Base-by-base conservation (phyloP, 2,113 vertebrate species). In the Siniperca knerii region DNA sequence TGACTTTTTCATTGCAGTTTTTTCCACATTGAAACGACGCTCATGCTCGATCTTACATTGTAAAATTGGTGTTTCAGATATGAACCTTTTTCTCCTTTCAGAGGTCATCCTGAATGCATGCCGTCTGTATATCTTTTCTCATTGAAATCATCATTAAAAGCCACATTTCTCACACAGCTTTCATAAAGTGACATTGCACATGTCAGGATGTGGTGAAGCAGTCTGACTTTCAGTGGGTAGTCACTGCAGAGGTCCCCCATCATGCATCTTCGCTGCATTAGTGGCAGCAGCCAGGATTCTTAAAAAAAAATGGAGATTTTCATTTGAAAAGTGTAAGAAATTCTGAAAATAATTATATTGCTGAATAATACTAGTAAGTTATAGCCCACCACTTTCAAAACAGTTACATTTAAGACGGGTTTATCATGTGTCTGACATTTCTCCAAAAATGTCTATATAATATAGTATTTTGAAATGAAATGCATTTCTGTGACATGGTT, bases 61-160 rank as follows among this genome's bases (percentile, higher is more conserved):
- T 35, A 9, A 60, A 73, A 23, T 2, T n/a, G 50, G 13, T 58
- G 72, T 82, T 73, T 75, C 58, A 23, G 87, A 81, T 72, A 20
- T 40, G 60, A 77, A 66, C 23, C 37, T 1, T 40, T 89, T 83
- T 81, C 52, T 83, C 42, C 62, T 73, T 72, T 79, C 78, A 64
- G 64, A 48, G 73, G 33, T 86, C 84, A 87, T 79, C 60, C 52
- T 75, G 65, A 89, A 71, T 83, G 92, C 92, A 92, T 92, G 92
- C 75, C n/a, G 57, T 68, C 74, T 86, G 84, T 81, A 29, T 35
- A 77, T 68, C 42, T 54, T 46, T 72, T 35, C 48, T 80, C 85
- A 90, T 85, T 70, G 42, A 83, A 73, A 44, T 78, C 85, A 88
- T 87, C 85, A 74, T 48, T 23, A 20, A 64, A 77, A 64, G 42